These are phyloP conservation scores for Scaptomyza flava DNA, from an alignment of 2,888 invertebrate species.

Conservation along the genomic window DNA sequence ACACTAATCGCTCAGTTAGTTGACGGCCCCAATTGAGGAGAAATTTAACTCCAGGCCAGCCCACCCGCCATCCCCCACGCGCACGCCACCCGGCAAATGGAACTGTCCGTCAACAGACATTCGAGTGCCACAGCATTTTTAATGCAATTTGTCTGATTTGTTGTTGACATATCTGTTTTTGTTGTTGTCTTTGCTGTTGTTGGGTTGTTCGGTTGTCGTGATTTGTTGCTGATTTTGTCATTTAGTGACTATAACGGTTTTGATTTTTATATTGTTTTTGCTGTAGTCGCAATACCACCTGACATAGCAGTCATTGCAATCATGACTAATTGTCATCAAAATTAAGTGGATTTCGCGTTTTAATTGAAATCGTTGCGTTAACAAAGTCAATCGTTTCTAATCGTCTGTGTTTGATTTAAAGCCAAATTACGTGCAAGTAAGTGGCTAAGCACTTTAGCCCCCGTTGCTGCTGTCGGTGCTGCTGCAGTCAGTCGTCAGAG, in stretches of 20 bases:
- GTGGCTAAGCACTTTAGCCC: slow-evolving; percentile 15
- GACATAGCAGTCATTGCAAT: slow-evolving; percentile 37
- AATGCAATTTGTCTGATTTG: slow-evolving; percentile 80
- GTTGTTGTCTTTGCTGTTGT: slow-evolving; percentile 30
- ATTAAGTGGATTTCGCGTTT: slow-evolving; percentile 74
- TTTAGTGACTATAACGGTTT: slow-evolving; percentile 70
- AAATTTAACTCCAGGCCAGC: slow-evolving; percentile 1
- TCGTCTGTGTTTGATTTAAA: slow-evolving; percentile 52
- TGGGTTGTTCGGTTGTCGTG: slow-evolving; percentile 65
- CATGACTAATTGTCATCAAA: slow-evolving; percentile 76
- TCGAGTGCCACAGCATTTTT: slow-evolving; percentile 77
- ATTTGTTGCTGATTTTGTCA: slow-evolving; percentile 81
- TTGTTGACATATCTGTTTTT: slow-evolving; percentile 70
- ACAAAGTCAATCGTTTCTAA: slow-evolving; percentile 17
- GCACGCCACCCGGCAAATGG: slow-evolving; percentile 20
- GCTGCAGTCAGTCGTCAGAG: slow-evolving; percentile 2
- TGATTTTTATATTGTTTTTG: neutral
- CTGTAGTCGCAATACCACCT: neutral
- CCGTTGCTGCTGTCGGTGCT: neutral
- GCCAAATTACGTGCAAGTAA: slow-evolving; percentile 51
- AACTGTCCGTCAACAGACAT: slow-evolving; percentile 63
- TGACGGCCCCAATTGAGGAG: slow-evolving; percentile 28
- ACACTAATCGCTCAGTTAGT: slow-evolving; percentile 79
- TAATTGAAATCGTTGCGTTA: slow-evolving; percentile 67
- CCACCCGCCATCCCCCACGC: neutral